Conservation (phyloP, 1,140 invertebrate genomes). For the Dufourea novaeangliae region DNA sequence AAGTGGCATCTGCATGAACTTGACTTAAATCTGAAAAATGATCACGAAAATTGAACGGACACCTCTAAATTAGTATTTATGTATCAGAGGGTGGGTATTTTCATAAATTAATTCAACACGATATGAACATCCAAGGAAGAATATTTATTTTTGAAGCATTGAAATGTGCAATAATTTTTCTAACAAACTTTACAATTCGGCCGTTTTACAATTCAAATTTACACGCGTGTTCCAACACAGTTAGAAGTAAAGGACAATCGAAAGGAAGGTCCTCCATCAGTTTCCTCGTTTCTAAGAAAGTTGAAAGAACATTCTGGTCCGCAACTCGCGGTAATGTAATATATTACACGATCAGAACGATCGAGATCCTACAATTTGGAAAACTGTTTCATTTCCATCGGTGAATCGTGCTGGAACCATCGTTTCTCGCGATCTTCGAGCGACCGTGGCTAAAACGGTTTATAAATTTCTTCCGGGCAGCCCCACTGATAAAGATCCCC, state of each 20-base stretch:
- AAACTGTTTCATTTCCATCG: background rate
- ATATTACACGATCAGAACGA: background rate
- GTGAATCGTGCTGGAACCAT: background rate
- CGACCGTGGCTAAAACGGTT: conserved; percentile 10
- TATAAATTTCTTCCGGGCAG: conserved; percentile 18
- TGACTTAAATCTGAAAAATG: too few species aligned
- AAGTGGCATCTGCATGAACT: too few species aligned
- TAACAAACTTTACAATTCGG: too few species aligned
- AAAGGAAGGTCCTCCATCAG: too few species aligned
- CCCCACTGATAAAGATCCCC: background rate
- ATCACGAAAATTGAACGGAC: too few species aligned
- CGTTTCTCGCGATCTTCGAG: background rate
- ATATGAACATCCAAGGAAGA: too few species aligned
- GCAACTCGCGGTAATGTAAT: background rate
- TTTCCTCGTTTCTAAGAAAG: background rate
- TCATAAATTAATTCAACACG: too few species aligned
- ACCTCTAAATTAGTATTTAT: too few species aligned
- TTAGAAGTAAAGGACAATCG: background rate
- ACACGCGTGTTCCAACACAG: too few species aligned
- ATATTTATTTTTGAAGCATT: too few species aligned
- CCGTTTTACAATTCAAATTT: background rate
- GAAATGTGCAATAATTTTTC: too few species aligned
- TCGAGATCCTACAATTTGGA: background rate
- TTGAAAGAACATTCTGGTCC: background rate
- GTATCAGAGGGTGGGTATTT: too few species aligned